Evolutionary conservation across 92 coral and sea anemone species (phyloP).

Genomic region (Parazoanthus atlanticus): DNA sequence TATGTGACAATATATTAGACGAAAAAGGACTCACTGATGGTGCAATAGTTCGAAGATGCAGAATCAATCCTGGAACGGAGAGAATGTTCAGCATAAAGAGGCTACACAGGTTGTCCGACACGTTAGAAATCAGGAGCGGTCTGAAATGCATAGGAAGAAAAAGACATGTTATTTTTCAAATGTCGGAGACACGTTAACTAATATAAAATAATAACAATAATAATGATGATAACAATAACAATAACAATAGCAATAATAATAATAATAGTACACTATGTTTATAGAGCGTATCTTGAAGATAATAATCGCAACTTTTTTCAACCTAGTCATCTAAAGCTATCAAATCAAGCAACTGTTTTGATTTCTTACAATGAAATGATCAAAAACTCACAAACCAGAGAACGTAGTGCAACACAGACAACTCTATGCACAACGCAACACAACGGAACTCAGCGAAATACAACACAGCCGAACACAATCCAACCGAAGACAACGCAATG

Average conservation of each 20-base stretch:
- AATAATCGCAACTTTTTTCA: too few relatives aligned
- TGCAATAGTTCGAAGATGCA: slow-evolving; percentile 76
- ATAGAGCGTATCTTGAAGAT: too few relatives aligned
- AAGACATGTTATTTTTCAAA: neutral
- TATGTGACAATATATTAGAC: neutral
- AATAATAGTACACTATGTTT: too few relatives aligned
- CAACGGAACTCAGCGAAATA: neutral
- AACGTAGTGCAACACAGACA: neutral
- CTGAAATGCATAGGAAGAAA: slow-evolving; percentile 46
- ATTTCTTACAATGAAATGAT: too few relatives aligned
- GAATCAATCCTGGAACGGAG: slow-evolving; percentile 87
- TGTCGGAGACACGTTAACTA: neutral
- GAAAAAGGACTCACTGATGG: slow-evolving; percentile 77
- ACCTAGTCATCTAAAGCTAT: neutral
- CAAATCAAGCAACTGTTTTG: neutral
- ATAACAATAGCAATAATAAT: too few relatives aligned
- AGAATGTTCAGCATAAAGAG: slow-evolving; percentile 86
- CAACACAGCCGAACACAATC: neutral
- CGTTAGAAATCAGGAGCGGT: slow-evolving; percentile 71
- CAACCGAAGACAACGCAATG: neutral
- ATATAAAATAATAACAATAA: too few relatives aligned
- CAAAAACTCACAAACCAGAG: too few relatives aligned
- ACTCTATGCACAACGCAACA: neutral
- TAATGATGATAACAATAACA: too few relatives aligned
- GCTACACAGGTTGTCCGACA: slow-evolving; percentile 84